phyloP scores from a whole-genome alignment of 2,113 vertebrate species.

The Mus pahari region DNA sequence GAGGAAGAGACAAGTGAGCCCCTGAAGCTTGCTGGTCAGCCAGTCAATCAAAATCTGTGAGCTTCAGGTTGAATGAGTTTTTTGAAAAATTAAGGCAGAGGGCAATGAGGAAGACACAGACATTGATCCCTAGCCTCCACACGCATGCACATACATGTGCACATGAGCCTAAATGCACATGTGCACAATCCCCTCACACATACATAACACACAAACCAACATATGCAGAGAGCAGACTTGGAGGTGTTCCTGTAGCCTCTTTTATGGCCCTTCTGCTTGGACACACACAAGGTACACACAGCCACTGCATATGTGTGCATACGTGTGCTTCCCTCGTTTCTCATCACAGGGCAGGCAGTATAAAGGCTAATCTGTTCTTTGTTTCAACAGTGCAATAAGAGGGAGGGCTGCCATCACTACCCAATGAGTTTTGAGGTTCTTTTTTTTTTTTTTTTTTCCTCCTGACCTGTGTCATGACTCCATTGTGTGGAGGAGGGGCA shows the following conservation, averaged over 20 bases:
- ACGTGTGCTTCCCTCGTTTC: neutral
- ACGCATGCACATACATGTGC: neutral
- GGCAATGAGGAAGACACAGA: neutral
- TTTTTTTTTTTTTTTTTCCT: neutral
- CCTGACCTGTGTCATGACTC: rapidly evolving
- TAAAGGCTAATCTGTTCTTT: neutral
- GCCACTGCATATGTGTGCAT: rapidly evolving
- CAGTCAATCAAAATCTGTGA: neutral
- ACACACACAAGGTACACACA: neutral
- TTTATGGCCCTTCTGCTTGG: neutral
- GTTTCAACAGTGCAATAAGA: neutral
- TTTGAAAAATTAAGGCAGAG: neutral
- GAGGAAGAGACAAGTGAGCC: neutral
- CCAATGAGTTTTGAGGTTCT: neutral
- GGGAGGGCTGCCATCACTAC: neutral
- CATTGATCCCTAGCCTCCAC: too few relatives aligned
- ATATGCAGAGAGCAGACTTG: neutral
- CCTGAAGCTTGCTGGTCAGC: neutral
- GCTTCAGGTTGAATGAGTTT: neutral
- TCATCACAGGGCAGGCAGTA: neutral
- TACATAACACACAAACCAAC: neutral
- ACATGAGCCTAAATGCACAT: neutral
- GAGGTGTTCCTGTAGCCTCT: neutral
- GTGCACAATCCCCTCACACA: neutral
- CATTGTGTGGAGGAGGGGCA: neutral